These are phyloP conservation scores for Anarhynchus alexandrinus DNA, from an alignment of 2,113 vertebrate species.

Conservation along the genomic window DNA sequence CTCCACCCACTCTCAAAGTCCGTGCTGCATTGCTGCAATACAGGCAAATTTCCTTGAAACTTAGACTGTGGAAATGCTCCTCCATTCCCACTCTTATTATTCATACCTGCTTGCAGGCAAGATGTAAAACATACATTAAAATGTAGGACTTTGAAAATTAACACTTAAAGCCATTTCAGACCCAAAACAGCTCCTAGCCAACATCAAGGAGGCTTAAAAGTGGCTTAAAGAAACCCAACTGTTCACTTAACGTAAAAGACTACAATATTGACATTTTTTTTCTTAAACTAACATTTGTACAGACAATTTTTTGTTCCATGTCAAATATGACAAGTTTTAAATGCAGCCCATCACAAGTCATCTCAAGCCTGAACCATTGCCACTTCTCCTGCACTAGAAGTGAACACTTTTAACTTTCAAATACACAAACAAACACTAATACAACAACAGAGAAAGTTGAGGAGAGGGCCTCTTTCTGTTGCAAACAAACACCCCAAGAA, in stretches of 20 bases:
- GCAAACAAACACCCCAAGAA: background rate
- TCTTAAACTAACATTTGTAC: background rate
- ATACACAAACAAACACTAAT: background rate
- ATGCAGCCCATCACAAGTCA: background rate
- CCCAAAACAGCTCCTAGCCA: background rate
- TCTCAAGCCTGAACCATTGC: background rate
- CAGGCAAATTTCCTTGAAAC: background rate
- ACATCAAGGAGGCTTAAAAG: background rate
- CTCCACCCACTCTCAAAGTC: background rate
- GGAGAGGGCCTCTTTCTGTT: background rate
- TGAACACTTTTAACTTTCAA: background rate
- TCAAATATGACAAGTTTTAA: background rate
- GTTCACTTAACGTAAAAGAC: background rate
- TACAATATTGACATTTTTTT: background rate
- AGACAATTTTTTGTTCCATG: background rate
- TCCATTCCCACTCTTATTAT: background rate
- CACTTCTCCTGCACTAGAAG: slow-evolving; percentile 13
- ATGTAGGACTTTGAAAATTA: background rate
- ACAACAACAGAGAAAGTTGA: slow-evolving; percentile 4
- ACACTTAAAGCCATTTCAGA: background rate
- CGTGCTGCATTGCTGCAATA: background rate
- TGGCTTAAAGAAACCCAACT: background rate
- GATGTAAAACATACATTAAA: background rate
- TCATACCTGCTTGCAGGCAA: background rate
- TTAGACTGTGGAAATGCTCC: background rate